Evolutionary conservation across 30 jellyfish, hydroid and myxozoan species (phyloP).

Genomic region (Phacellophora camtschatica): DNA sequence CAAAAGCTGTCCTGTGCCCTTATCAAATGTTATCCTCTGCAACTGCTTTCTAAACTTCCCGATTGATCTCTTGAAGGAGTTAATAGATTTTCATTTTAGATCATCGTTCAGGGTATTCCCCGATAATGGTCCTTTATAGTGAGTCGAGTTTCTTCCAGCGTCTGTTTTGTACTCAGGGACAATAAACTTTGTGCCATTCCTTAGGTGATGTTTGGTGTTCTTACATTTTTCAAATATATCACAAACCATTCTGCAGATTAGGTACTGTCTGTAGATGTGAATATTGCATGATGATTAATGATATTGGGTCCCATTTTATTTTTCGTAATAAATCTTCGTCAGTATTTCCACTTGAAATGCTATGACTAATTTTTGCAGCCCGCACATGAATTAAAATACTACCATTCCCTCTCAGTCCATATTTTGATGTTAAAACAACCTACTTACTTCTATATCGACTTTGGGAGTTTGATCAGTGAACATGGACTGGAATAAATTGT

Average conservation of each 20-base stretch:
- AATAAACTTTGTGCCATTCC: not conserved
- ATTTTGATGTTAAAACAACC: no score
- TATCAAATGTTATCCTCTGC: conserved; percentile 1
- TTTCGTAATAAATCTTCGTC: conserved; percentile 1
- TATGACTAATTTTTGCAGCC: not conserved
- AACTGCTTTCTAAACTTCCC: conserved; percentile 5
- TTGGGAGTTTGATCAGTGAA: no score
- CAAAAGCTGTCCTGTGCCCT: not conserved
- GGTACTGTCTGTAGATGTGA: not conserved
- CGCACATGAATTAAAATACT: conserved; percentile 31
- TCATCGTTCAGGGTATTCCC: conserved; percentile 14
- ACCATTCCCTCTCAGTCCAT: no score
- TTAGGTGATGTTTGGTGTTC: not conserved
- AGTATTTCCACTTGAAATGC: conserved; percentile 4
- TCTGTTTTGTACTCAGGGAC: conserved; percentile 1
- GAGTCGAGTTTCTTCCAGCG: not conserved
- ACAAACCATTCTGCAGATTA: no score
- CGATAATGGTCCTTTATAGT: not conserved
- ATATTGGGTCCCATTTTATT: conserved; percentile 21
- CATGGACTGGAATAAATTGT: no score
- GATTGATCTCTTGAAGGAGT: not conserved
- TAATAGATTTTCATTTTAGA: not conserved
- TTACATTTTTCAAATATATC: not conserved
- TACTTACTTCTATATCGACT: no score
- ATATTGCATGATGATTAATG: not conserved